Conservation (phyloP, 1,140 invertebrate species). For the Drosophila virilis region DNA sequence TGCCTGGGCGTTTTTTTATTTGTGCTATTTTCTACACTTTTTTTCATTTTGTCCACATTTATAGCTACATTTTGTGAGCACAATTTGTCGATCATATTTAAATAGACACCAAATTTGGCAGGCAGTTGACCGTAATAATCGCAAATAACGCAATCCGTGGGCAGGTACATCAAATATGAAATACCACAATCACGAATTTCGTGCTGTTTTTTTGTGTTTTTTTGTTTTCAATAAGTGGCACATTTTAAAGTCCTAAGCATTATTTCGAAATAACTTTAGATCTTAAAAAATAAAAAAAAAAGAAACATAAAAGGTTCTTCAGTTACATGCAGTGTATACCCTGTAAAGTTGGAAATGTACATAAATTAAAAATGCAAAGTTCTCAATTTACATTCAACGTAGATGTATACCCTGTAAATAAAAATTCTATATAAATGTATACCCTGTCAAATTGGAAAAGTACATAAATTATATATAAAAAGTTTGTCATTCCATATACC, state of each 20-base stretch:
- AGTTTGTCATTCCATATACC: no score
- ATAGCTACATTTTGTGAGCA: slow-evolving; percentile 60
- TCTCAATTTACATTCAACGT: no score
- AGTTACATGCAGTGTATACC: no score
- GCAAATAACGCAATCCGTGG: slow-evolving; percentile 18
- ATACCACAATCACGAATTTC: slow-evolving; percentile 30
- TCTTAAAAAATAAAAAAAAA: neutral
- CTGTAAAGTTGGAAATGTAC: no score
- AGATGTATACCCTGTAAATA: no score
- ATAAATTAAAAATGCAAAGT: no score
- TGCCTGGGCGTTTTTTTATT: slow-evolving; percentile 26
- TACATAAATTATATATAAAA: no score
- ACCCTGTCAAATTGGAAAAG: no score
- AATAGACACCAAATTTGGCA: slow-evolving; percentile 69
- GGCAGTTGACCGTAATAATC: slow-evolving; percentile 40
- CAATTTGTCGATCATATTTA: slow-evolving; percentile 62
- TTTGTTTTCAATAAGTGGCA: neutral
- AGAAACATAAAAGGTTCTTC: neutral
- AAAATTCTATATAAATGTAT: no score
- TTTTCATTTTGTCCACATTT: slow-evolving; percentile 52
- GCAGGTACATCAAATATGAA: slow-evolving; percentile 20
- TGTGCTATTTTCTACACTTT: slow-evolving; percentile 26
- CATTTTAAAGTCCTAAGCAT: no score
- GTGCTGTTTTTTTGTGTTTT: neutral
- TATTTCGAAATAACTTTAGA: neutral